Percentiles rank a stretch among this genome's conserved stretches.
Conservation (phyloP, 2,888 invertebrate genomes). For the Chouioia cunea region DNA sequence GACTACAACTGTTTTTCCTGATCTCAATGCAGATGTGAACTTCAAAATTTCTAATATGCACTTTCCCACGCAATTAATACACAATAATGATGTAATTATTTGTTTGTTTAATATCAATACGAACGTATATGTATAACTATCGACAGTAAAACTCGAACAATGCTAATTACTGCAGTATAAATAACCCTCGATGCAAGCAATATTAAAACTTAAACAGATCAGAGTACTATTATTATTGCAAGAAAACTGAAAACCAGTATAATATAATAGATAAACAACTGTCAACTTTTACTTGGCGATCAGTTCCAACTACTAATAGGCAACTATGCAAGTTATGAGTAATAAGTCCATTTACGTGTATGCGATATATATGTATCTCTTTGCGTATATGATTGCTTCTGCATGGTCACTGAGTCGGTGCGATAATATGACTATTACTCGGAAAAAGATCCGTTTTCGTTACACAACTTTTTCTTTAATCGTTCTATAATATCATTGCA, state of each 20-base stretch:
- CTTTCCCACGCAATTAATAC: slow-evolving; percentile 21
- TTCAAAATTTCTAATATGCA: slow-evolving; percentile 12
- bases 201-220: slow-evolving; percentile 16
- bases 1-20: too few relatives aligned
- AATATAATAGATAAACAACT: slow-evolving; percentile 21
- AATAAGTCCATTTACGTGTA: slow-evolving; percentile 9
- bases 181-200: slow-evolving; percentile 21
- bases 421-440: slow-evolving; percentile 25
- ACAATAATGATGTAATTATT: slow-evolving; percentile 27
- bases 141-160: slow-evolving; percentile 26
- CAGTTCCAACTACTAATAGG: slow-evolving; percentile 22
- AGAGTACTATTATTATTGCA: slow-evolving; percentile 13
- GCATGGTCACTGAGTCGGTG: slow-evolving; percentile 30
- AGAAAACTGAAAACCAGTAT: slow-evolving; percentile 12
- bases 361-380: slow-evolving; percentile 12
- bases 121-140: slow-evolving; percentile 17
- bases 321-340: slow-evolving; percentile 27
- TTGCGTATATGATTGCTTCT: slow-evolving; percentile 35
- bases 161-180: slow-evolving; percentile 22
- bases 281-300: slow-evolving; percentile 17
- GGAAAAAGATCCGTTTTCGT: slow-evolving; percentile 20
- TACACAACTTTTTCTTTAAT: slow-evolving; percentile 1
- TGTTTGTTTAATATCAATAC: slow-evolving; percentile 15
- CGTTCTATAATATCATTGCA: slow-evolving; percentile 31
- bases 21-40: background rate